These are phyloP conservation scores for Phenacoccus solenopsis DNA, from an alignment of 1,140 invertebrate genomes.

Conservation along the genomic window DNA sequence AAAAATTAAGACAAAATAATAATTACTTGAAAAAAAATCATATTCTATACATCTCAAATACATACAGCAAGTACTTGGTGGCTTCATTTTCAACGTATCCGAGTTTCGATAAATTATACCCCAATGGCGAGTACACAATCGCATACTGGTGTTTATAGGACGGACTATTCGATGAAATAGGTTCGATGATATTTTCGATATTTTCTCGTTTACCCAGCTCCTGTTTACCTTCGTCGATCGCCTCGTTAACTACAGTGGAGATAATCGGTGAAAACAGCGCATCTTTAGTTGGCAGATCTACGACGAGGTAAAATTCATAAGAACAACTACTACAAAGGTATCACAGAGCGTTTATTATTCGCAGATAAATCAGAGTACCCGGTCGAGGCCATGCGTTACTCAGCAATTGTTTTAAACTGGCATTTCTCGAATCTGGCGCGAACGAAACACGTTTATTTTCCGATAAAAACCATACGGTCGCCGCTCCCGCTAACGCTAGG, in stretches of 20 bases:
- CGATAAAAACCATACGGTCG: background rate
- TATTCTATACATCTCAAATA: too few species aligned
- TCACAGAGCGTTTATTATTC: too few species aligned
- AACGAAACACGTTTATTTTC: background rate
- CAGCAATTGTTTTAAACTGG: background rate
- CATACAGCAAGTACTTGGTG: constrained; percentile 39
- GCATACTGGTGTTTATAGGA: constrained; percentile 53
- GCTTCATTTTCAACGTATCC: constrained; percentile 52
- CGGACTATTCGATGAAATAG: constrained; percentile 38
- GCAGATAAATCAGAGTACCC: background rate
- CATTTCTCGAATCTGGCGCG: background rate
- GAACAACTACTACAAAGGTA: too few species aligned
- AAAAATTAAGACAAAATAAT: too few species aligned
- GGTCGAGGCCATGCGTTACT: background rate
- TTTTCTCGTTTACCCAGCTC: constrained; percentile 40
- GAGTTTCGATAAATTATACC: constrained; percentile 43
- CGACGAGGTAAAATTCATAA: background rate
- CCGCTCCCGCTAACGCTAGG: background rate
- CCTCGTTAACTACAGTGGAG: constrained; percentile 24
- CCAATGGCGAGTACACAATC: constrained; percentile 42
- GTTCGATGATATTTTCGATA: constrained; percentile 35
- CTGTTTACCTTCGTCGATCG: constrained; percentile 40
- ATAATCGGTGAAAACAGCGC: background rate
- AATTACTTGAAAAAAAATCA: too few species aligned
- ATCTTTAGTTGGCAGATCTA: background rate